Base-by-base conservation (phyloP, 2,888 invertebrate species). In the Eupithecia dodoneata region DNA sequence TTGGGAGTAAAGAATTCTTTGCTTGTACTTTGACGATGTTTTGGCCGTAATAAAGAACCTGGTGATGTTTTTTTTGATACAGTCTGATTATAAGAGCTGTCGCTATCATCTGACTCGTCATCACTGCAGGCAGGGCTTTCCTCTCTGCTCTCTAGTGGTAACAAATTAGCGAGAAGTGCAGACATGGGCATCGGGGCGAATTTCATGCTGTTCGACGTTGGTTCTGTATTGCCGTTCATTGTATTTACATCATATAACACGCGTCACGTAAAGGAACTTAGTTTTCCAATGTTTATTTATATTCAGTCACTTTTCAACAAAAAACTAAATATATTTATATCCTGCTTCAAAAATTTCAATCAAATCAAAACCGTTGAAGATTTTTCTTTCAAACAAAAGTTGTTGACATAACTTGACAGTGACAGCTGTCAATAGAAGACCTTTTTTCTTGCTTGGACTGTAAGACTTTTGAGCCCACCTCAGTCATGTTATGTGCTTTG, bases 171-270 rank as follows among this genome's bases (percentile, higher is more conserved):
- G 30, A 95, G 83, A 83, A 95, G 89, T 76, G 89, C 92, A 76
- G 94, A 92, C 90, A 95, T 92, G 15, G 95, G 94, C 92, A 95
- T 92, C 15, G 95, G 95, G 63, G 90, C 88, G 80, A 94, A 94
- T 81, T 94, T 94, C 74, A 91, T 90, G 84, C 93, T 93, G 80
- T 92, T 94, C 4, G 94, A 89, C 45, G 92, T 91, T 2, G 92
- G 85, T 88, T 94, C 94, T 47, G 89, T 87, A 79, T 93, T 92
- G 71, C 87, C 89, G 85, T 87, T 92, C 93, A 93, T 93, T 79
- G 66, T 83, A 65, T 74, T 72, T 66, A 76, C 78, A 83, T 82
- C 72, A 73, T 75, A 74, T 45, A 73, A 72, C 41, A 55, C 47
- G 10, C 70, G 13, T 73, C 55, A n/a, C 66, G 55, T 47, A 66